Conservation (phyloP, 2,113 vertebrate genomes). For the Heloderma charlesbogerti region DNA sequence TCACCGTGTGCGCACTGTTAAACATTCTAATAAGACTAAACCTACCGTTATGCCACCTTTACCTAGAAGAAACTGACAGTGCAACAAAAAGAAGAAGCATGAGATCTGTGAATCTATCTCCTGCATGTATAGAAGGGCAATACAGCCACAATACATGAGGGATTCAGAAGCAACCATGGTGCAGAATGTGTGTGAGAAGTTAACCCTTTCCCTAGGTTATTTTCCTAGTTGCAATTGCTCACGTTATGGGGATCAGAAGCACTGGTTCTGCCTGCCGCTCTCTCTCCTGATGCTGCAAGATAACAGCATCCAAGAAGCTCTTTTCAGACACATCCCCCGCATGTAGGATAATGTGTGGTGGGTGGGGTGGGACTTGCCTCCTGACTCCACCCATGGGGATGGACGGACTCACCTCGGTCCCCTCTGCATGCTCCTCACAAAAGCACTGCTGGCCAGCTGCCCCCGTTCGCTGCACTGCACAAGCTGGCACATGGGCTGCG, state of each 20-base stretch:
- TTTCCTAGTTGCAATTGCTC: background rate
- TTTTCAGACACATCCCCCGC: no score
- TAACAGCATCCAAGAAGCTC: background rate
- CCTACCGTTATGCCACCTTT: background rate
- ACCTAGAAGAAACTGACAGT: background rate
- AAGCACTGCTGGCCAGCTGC: no score
- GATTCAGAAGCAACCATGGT: no score
- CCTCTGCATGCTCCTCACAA: no score
- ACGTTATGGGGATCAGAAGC: background rate
- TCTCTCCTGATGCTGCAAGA: background rate
- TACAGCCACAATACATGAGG: background rate
- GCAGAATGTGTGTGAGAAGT: background rate
- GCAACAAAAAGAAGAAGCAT: background rate
- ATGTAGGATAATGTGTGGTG: no score
- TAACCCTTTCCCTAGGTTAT: background rate
- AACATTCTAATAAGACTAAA: background rate
- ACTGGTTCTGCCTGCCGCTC: background rate
- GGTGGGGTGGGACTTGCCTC: no score
- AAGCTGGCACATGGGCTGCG: no score
- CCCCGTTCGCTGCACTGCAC: no score
- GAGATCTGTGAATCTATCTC: background rate
- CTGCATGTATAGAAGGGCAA: background rate
- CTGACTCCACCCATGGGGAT: no score
- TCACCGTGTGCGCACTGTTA: background rate
- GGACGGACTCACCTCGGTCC: no score